These are phyloP conservation scores for Drosophila dives DNA, from an alignment of 2,888 invertebrate species.

Conservation along the genomic window DNA sequence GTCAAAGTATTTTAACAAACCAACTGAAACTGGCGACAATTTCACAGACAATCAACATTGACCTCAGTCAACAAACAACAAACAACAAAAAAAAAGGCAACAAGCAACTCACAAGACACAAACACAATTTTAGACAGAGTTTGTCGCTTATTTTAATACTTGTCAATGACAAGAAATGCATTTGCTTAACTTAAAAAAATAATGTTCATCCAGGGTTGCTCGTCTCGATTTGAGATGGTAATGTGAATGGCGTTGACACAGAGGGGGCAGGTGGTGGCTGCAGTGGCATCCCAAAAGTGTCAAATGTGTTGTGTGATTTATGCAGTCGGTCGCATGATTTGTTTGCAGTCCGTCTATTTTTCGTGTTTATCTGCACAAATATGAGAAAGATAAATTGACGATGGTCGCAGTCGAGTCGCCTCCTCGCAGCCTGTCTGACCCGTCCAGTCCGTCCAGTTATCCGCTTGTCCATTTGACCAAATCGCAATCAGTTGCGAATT, in stretches of 20 bases:
- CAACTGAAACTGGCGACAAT: conserved; percentile 28
- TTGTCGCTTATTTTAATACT: conserved; percentile 38
- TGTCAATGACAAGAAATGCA: conserved; percentile 54
- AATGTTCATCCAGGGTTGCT: conserved; percentile 22
- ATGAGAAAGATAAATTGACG: conserved; percentile 81
- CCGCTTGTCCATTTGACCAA: conserved; percentile 44
- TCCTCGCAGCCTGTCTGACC: conserved; percentile 10
- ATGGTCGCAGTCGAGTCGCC: conserved; percentile 33
- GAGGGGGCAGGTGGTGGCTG: conserved; percentile 12
- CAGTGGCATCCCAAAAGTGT: conserved; percentile 82
- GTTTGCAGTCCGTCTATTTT: conserved; percentile 83
- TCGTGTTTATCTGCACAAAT: conserved; percentile 80
- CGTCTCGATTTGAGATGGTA: conserved; percentile 39
- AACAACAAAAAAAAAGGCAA: neutral
- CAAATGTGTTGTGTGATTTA: conserved; percentile 83
- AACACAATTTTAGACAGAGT: conserved; percentile 3
- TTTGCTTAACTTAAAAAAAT: conserved; percentile 47
- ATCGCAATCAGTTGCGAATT: conserved; percentile 76
- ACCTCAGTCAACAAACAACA: conserved; percentile 39
- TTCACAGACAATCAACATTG: conserved; percentile 54
- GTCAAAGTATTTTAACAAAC: conserved; percentile 1
- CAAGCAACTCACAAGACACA: neutral
- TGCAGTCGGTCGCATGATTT: conserved; percentile 83
- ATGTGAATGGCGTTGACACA: conserved; percentile 15
- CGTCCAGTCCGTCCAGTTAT: conserved; percentile 15